Base-by-base conservation (phyloP, 2,797 vertebrate species). In the Echiichthys vipera region DNA sequence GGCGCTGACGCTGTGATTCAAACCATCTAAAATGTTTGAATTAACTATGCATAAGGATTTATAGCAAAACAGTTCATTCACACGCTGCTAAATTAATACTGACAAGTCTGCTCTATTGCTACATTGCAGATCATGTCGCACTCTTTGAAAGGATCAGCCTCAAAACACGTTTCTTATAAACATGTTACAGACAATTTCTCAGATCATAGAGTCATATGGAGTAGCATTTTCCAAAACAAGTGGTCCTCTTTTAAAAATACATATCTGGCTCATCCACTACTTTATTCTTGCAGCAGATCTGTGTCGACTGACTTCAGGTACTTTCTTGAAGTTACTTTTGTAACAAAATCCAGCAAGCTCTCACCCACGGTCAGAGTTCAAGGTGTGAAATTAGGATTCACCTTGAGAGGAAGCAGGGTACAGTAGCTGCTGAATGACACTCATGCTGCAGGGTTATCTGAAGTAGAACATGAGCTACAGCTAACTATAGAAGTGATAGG, bases 261-360 rank as follows among this genome's bases (percentile, higher is more conserved):
- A 65, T 7, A 29, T 58, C 25, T 29, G 39, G 39, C 29, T 63
- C 46, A 13, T 53, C 37, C 43, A 37, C 18, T 42, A 11, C 17
- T 34, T 45, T 36, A 49, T 42, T 56, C 18, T 45, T 34, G 17
- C 13, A 25, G 57, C 63, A n/a, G 66, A 46, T 45, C 27, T 40
- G 10, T n/a, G 18, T 29, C 13, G n/a, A n/a, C n/a, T n/a, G n/a
- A n/a, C n/a, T n/a, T n/a, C n/a, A n/a, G n/a, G n/a, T n/a, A n/a
- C n/a, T n/a, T n/a, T n/a, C n/a, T n/a, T n/a, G n/a, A n/a, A n/a
- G n/a, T n/a, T n/a, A n/a, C n/a, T n/a, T n/a, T n/a, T n/a, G n/a
- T n/a, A n/a, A n/a, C n/a, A n/a, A n/a, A n/a, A n/a, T 75, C 84
- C 73, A 72, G 83, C 82, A 80, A 77, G 50, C 62, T 32, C 56